phyloP scores from a whole-genome alignment of 1,140 invertebrate species.

The Brachionus asplanchnoidis region DNA sequence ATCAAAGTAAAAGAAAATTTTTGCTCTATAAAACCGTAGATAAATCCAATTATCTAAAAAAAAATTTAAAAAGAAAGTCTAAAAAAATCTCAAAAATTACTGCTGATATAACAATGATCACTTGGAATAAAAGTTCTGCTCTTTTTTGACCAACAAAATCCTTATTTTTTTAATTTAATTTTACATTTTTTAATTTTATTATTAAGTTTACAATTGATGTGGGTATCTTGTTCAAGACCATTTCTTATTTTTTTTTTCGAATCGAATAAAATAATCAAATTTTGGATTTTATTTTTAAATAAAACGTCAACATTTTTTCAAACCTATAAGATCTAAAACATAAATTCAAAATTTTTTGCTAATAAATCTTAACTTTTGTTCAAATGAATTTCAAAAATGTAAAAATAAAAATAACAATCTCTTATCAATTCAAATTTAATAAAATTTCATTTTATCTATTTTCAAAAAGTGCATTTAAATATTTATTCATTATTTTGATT shows the following conservation, averaged over 20 bases:
- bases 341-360: background rate
- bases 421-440: background rate
- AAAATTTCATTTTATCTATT: too few species aligned
- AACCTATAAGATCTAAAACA: background rate
- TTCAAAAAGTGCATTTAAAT: too few species aligned
- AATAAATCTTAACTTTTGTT: background rate
- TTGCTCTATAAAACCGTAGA: conserved; percentile 88
- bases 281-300: background rate
- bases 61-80: background rate
- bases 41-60: conserved; percentile 67
- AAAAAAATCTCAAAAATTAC: conserved; percentile 57
- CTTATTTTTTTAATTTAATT: conserved; percentile 56
- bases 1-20: conserved; percentile 90
- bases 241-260: background rate
- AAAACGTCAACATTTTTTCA: conserved; percentile 22
- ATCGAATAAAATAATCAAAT: background rate
- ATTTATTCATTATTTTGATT: too few species aligned
- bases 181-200: background rate
- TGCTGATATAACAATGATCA: conserved; percentile 81
- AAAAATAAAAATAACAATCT: background rate
- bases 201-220: conserved; percentile 1
- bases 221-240: background rate
- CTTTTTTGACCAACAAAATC: conserved; percentile 84
- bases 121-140: conserved; percentile 77
- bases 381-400: background rate